phyloP scores from a whole-genome alignment of 2,113 vertebrate species.

The Anguilla rostrata region DNA sequence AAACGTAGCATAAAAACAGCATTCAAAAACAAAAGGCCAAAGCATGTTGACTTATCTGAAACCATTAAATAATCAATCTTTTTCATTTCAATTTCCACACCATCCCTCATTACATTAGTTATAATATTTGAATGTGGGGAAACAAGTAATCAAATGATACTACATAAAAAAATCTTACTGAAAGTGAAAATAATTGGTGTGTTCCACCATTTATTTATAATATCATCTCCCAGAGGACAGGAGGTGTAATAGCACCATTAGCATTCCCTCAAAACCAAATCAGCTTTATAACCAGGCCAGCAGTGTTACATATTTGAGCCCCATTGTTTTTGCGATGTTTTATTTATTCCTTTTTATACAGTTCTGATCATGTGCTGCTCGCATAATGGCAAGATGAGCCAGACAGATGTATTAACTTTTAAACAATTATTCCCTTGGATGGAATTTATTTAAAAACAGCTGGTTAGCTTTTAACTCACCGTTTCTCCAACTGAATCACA shows the following conservation, averaged over 20 bases:
- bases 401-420: neutral
- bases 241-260: constrained; percentile 29
- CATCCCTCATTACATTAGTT: no score
- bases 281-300: constrained; percentile 19
- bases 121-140: constrained; percentile 18
- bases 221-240: constrained; percentile 38
- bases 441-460: neutral
- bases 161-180: constrained; percentile 29
- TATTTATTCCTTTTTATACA: neutral
- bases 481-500: neutral
- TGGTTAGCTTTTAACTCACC: neutral
- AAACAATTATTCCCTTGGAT: neutral
- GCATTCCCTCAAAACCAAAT: constrained; percentile 25
- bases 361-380: neutral
- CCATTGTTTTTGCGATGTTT: neutral
- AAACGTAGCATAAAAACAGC: neutral
- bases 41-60: no score
- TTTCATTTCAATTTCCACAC: no score
- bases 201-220: constrained; percentile 11
- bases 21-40: neutral
- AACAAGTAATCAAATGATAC: neutral
- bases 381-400: neutral
- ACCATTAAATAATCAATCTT: no score
- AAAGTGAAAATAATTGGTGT: neutral
- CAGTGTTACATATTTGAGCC: neutral